Evolutionary conservation across 1,140 invertebrate species (phyloP).

Genomic region (Theocolax elegans): DNA sequence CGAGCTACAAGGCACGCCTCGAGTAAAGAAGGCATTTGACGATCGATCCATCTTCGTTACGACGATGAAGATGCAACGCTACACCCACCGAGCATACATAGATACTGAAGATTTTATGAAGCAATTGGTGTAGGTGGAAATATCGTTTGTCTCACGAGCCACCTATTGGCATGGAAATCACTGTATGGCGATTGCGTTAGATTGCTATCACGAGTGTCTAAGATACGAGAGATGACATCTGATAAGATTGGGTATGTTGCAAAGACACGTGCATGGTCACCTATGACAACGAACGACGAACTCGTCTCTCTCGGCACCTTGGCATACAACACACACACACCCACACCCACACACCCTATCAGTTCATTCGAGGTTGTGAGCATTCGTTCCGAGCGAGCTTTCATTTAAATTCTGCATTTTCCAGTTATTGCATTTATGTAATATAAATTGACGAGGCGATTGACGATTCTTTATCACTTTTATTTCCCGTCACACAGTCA

Average conservation of each 20-base stretch:
- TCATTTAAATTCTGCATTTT: not conserved
- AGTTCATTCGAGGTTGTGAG: not conserved
- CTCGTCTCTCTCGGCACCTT: slow-evolving; percentile 27
- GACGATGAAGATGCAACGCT: not conserved
- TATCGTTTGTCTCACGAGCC: no score
- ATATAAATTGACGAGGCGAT: not conserved
- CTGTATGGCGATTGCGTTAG: not conserved
- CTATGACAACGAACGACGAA: slow-evolving; percentile 31
- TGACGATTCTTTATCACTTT: not conserved
- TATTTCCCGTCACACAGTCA: no score
- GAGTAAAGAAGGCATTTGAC: slow-evolving; percentile 69
- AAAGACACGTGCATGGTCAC: not conserved
- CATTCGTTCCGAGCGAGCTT: not conserved
- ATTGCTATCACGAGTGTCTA: not conserved
- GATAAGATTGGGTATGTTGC: not conserved
- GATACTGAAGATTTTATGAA: not conserved
- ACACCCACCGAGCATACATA: no score
- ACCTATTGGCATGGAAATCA: not conserved
- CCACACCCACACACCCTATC: no score
- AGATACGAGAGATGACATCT: not conserved
- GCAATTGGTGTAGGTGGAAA: no score
- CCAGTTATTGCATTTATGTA: slow-evolving; percentile 13
- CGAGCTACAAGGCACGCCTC: slow-evolving; percentile 91
- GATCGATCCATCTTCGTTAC: not conserved
- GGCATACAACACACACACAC: no score